These are phyloP conservation scores for Eristalinus aeneus DNA, from an alignment of 2,888 invertebrate species.

Conservation along the genomic window DNA sequence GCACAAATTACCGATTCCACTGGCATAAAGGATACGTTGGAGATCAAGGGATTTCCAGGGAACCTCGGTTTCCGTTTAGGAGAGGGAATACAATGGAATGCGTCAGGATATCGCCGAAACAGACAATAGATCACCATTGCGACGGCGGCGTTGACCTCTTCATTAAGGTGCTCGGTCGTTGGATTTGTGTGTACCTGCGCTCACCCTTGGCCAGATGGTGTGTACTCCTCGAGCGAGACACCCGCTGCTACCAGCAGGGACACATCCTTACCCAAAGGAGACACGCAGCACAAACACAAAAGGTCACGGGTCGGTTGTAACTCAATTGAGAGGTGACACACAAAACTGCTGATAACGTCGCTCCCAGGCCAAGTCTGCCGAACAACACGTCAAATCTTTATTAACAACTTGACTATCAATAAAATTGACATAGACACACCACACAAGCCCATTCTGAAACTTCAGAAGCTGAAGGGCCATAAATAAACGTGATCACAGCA, in stretches of 20 bases:
- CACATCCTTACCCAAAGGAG: neutral
- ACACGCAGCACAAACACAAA: neutral
- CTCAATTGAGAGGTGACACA: constrained; percentile 63
- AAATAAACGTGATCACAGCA: constrained; percentile 41
- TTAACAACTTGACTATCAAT: constrained; percentile 64
- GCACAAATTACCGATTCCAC: constrained; percentile 49
- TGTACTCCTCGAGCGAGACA: neutral
- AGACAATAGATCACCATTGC: neutral
- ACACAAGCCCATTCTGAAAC: constrained; percentile 25
- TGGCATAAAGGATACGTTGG: constrained; percentile 44
- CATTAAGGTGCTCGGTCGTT: neutral
- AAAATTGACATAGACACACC: constrained; percentile 58
- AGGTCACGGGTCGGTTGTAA: constrained; percentile 65
- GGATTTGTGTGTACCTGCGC: neutral
- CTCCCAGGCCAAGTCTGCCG: constrained; percentile 1
- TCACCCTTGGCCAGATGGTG: neutral
- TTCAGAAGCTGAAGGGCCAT: constrained; percentile 64
- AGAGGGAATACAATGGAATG: neutral
- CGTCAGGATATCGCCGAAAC: neutral
- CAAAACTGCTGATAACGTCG: constrained; percentile 58
- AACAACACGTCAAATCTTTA: constrained; percentile 65
- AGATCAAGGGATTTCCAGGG: constrained; percentile 31
- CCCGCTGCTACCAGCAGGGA: neutral
- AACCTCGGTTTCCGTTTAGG: constrained; percentile 50
- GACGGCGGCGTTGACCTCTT: neutral